Evolutionary conservation across 2,797 vertebrate genomes (phyloP).

Genomic region (Coreius guichenoti): DNA sequence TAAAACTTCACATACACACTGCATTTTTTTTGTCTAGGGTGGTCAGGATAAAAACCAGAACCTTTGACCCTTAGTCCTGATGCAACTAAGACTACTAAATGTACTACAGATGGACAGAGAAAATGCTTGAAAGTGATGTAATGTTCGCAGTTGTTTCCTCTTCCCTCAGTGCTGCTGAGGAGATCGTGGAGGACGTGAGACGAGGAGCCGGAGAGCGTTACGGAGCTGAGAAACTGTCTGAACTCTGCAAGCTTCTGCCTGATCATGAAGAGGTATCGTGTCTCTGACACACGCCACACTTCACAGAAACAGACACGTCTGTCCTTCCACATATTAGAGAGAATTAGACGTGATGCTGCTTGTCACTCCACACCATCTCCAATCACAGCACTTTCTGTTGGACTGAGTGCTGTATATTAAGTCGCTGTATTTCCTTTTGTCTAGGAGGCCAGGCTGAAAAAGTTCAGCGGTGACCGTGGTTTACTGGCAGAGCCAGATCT

Average conservation of each 20-base stretch:
- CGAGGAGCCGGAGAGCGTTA: constrained; percentile 77
- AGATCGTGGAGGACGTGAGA: constrained; percentile 83
- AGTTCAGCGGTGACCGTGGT: constrained; percentile 75
- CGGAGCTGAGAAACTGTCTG: constrained; percentile 80
- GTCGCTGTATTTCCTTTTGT: background rate
- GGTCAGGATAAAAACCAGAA: background rate
- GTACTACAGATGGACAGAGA: background rate
- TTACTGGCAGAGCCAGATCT: constrained; percentile 81
- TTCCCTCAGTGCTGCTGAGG: constrained; percentile 74
- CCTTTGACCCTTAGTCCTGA: background rate
- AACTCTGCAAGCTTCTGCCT: constrained; percentile 83
- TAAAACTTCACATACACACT: background rate
- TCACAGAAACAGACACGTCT: constrained; percentile 46
- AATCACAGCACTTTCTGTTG: background rate
- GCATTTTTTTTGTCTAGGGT: background rate
- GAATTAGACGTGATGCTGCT: background rate
- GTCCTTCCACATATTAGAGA: constrained; percentile 14
- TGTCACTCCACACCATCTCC: background rate
- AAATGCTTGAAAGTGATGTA: constrained; percentile 7
- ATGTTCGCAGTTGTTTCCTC: constrained; percentile 6
- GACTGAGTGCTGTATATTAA: background rate
- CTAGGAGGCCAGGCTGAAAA: constrained; percentile 78
- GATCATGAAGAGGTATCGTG: constrained; percentile 82
- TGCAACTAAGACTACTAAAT: background rate
- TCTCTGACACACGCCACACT: constrained; percentile 52